phyloP scores from a whole-genome alignment of 2,113 vertebrate species.

The Manacus vitellinus region DNA sequence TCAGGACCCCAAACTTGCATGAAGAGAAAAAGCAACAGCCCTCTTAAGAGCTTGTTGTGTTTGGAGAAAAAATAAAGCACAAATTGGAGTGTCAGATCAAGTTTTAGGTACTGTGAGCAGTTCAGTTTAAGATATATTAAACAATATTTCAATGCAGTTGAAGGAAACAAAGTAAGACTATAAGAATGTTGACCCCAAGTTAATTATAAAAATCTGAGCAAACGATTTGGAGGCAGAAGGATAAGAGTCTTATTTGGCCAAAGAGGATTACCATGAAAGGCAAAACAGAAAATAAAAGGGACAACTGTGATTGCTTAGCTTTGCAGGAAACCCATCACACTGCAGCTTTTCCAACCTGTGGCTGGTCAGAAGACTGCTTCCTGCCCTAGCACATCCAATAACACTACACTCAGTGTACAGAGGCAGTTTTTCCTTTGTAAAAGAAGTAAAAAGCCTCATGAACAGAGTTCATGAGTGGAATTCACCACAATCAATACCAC shows the following conservation, averaged over 20 bases:
- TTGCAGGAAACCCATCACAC: neutral
- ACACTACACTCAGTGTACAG: accelerated
- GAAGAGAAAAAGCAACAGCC: neutral
- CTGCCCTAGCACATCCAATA: neutral
- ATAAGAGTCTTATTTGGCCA: neutral
- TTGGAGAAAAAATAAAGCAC: neutral
- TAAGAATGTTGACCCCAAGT: neutral
- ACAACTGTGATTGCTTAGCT: neutral
- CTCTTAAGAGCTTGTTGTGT: neutral
- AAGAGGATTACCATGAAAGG: neutral
- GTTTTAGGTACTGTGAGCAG: neutral
- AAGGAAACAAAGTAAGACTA: neutral
- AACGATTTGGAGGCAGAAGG: neutral
- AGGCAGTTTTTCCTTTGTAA: neutral
- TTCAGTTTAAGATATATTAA: neutral
- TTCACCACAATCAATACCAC: neutral
- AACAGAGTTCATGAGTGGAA: neutral
- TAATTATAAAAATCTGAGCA: neutral
- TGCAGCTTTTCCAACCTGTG: neutral
- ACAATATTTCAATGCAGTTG: neutral
- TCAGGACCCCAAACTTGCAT: neutral
- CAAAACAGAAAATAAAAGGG: neutral
- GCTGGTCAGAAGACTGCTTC: neutral
- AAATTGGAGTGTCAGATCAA: neutral
- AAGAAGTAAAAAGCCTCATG: neutral